phyloP scores from a whole-genome alignment of 2,113 vertebrate species.

The Thalassoma bifasciatum region DNA sequence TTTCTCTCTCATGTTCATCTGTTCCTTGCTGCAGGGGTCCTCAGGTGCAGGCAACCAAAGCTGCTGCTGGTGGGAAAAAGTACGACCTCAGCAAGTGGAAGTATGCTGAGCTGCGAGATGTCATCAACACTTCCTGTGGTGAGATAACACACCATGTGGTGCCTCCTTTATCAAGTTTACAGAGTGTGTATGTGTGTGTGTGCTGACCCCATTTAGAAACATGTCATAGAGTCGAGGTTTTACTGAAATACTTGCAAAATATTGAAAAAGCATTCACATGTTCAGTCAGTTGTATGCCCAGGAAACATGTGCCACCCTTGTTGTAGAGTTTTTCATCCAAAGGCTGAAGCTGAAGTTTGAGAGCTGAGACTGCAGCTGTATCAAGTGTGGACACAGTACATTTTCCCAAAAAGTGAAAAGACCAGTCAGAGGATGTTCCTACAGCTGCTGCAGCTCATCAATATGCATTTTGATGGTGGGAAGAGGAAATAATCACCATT shows the following conservation, averaged over 20 bases:
- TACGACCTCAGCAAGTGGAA: slow-evolving; percentile 99
- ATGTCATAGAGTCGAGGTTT: neutral
- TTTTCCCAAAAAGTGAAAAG: slow-evolving; percentile 49
- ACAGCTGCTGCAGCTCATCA: slow-evolving; percentile 69
- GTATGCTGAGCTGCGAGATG: slow-evolving; percentile 96
- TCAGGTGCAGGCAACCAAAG: slow-evolving; percentile 96
- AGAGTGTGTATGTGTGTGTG: neutral
- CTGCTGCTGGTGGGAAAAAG: slow-evolving; percentile 92
- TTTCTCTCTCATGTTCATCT: slow-evolving; percentile 19
- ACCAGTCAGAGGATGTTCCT: slow-evolving; percentile 36
- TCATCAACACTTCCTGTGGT: slow-evolving; percentile 99
- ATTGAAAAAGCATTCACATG: neutral
- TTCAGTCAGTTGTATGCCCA: slow-evolving; percentile 4
- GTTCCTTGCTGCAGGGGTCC: slow-evolving; percentile 83
- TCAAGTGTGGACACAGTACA: slow-evolving; percentile 24
- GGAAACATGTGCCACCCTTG: neutral
- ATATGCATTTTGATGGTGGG: slow-evolving; percentile 29
- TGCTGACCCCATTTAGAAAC: neutral
- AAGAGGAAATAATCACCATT: slow-evolving; percentile 65
- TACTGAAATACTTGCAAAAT: no score
- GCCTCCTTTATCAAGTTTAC: neutral
- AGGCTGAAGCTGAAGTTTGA: slow-evolving; percentile 25
- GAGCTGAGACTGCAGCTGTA: slow-evolving; percentile 56
- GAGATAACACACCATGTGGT: slow-evolving; percentile 61
- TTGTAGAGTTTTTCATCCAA: neutral